Conservation (phyloP, 2,797 vertebrate species). For the Neosilurus hyrtlii region DNA sequence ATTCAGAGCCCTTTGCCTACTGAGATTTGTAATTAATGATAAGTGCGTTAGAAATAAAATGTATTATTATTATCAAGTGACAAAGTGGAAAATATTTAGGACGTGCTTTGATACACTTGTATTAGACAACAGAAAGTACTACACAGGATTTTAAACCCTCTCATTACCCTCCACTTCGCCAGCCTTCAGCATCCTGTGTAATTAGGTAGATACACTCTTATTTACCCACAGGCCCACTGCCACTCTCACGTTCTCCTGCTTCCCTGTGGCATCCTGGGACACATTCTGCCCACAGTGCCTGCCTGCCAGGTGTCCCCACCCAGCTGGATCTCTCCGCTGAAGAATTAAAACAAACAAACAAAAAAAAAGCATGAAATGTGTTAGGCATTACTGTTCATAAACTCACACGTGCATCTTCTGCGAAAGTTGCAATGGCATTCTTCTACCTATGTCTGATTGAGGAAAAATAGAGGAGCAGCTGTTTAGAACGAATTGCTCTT, state of each 20-base stretch:
- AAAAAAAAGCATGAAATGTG: slow-evolving; percentile 41
- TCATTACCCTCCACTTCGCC: background rate
- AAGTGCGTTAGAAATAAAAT: no score
- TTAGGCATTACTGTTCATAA: slow-evolving; percentile 40
- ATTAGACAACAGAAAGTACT: background rate
- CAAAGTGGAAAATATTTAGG: background rate
- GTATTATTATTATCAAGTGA: background rate
- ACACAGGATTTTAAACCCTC: background rate
- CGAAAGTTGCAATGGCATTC: slow-evolving; percentile 25
- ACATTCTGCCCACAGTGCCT: slow-evolving; percentile 63
- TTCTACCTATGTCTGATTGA: slow-evolving; percentile 28
- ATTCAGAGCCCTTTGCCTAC: background rate
- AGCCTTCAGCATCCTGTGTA: slow-evolving; percentile 67
- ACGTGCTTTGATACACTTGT: background rate
- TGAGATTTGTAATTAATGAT: no score
- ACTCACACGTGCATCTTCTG: slow-evolving; percentile 34
- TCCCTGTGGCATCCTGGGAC: slow-evolving; percentile 67
- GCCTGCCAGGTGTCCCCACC: slow-evolving; percentile 73
- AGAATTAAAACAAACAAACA: slow-evolving; percentile 46
- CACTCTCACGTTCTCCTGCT: slow-evolving; percentile 67
- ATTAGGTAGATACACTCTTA: slow-evolving; percentile 67
- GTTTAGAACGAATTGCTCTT: slow-evolving; percentile 34
- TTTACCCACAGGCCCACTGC: slow-evolving; percentile 71
- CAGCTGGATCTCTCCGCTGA: slow-evolving; percentile 65
- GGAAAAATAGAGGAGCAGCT: slow-evolving; percentile 36